Percentiles rank a stretch among this genome's conserved stretches.
Conservation (phyloP, 2,888 invertebrate species). For the Pollenia amentaria region DNA sequence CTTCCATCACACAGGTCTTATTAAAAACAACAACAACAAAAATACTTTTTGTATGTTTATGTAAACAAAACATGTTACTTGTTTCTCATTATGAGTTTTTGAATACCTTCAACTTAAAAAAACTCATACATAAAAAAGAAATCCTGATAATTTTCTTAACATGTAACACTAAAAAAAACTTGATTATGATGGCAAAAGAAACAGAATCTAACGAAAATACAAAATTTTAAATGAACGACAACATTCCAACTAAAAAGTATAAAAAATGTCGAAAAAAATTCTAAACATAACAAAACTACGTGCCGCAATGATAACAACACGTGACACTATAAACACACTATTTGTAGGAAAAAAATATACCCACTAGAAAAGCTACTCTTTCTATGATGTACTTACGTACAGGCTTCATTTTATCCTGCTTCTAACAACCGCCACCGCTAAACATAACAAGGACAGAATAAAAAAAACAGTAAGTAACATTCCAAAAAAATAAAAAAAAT, state of each 20-base stretch:
- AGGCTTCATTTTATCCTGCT: not conserved
- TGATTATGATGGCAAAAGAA: constrained; percentile 45
- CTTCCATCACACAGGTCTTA: not conserved
- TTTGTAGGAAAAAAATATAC: constrained; percentile 20
- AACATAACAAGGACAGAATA: constrained; percentile 9
- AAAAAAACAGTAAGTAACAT: not conserved
- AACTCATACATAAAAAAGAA: not conserved
- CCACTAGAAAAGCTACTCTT: constrained; percentile 24
- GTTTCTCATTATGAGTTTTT: constrained; percentile 55
- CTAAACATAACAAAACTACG: constrained; percentile 82
- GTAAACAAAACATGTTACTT: constrained; percentile 61
- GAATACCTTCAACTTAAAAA: constrained; percentile 34
- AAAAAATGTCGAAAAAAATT: constrained; percentile 45
- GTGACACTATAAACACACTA: constrained; percentile 81
- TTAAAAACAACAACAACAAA: not conserved
- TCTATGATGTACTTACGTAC: not conserved
- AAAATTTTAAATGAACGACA: constrained; percentile 37
- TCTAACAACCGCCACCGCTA: constrained; percentile 10
- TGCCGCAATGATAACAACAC: constrained; percentile 84
- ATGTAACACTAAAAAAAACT: constrained; percentile 36
- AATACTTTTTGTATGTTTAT: constrained; percentile 37
- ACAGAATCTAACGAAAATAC: not conserved
- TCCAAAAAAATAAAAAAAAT: constrained; percentile 1
- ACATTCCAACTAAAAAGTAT: constrained; percentile 20
- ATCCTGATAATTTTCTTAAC: constrained; percentile 52